Evolutionary conservation across 2,797 vertebrate genomes (phyloP).

Genomic region (Merluccius polli): DNA sequence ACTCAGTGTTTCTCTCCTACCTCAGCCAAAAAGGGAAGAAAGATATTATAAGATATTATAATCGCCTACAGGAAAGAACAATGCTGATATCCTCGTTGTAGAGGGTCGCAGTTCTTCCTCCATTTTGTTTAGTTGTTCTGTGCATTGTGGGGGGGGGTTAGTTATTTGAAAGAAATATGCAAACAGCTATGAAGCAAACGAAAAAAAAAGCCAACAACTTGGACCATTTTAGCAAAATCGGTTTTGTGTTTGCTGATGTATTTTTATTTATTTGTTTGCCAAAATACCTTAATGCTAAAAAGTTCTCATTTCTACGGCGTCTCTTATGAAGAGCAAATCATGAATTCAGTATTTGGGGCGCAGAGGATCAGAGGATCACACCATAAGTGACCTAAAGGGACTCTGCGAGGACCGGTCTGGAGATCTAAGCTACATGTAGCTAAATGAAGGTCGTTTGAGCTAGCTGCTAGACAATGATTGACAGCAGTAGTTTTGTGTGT

Average conservation of each 20-base stretch:
- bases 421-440: background rate
- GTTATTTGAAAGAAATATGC: background rate
- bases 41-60: background rate
- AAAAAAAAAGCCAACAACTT: background rate
- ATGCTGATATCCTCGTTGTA: background rate
- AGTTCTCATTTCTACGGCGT: background rate
- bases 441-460: background rate
- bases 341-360: background rate
- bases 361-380: background rate
- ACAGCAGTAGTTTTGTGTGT: background rate
- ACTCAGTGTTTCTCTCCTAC: slow-evolving; percentile 52
- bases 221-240: background rate
- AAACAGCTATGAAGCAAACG: background rate
- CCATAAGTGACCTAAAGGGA: background rate
- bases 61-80: background rate
- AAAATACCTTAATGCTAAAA: background rate
- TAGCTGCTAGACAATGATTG: background rate
- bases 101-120: background rate
- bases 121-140: background rate
- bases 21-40: slow-evolving; percentile 66
- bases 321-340: background rate
- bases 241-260: background rate
- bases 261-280: background rate
- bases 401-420: background rate
- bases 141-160: background rate